Conservation (phyloP, 2,888 invertebrate genomes). For the Deroplatys truncata region DNA sequence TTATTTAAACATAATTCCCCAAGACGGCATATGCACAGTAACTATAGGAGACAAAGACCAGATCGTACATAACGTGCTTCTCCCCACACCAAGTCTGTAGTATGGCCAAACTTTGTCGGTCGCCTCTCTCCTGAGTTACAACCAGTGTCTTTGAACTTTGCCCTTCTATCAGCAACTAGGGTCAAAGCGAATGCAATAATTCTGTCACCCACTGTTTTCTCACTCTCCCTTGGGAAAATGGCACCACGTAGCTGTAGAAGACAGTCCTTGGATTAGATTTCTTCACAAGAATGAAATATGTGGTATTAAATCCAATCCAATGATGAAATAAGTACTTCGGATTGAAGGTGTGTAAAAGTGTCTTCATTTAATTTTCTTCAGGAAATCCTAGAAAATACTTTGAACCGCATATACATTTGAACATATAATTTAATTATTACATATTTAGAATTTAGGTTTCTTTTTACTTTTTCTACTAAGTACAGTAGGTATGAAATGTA, state of each 20-base stretch:
- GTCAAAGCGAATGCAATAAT: neutral
- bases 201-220: neutral
- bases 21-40: neutral
- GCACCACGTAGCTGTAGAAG: neutral
- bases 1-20: neutral
- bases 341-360: neutral
- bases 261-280: neutral
- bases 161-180: constrained; percentile 2
- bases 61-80: neutral
- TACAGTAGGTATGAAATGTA: no score
- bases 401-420: no score
- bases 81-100: neutral
- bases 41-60: neutral
- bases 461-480: no score
- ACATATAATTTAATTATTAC: no score
- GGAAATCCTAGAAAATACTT: no score
- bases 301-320: neutral
- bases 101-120: neutral
- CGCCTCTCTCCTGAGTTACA: neutral
- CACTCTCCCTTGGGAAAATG: neutral
- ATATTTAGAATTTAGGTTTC: no score
- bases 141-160: neutral
- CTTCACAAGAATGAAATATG: neutral
- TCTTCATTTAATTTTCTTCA: no score
- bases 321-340: neutral